A percentile compares a stretch with the other conserved stretches of the same genome.
These are phyloP conservation scores for Amaurobius ferox DNA, from an alignment of 2,888 invertebrate genomes.

Conservation along the genomic window DNA sequence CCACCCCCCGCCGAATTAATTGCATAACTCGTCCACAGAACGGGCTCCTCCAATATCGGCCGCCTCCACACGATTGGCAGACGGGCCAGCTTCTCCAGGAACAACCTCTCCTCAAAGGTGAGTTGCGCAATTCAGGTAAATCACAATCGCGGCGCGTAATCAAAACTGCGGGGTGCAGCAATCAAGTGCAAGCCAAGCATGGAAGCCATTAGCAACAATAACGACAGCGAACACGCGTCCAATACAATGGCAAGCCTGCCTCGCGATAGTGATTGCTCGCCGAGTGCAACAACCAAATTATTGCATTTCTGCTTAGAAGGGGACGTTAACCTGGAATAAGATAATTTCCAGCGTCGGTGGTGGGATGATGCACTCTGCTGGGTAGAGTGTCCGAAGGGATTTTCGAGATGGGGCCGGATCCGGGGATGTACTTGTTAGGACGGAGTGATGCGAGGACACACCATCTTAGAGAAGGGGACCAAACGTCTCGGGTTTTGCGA, in stretches of 20 bases:
- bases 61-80: no score
- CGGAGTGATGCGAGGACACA: no score
- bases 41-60: no score
- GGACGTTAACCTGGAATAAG: slow-evolving; percentile 40
- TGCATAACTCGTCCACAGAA: no score
- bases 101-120: no score
- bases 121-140: slow-evolving; percentile 32
- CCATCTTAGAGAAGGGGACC: no score
- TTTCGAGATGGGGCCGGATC: no score
- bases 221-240: slow-evolving; percentile 45
- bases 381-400: no score
- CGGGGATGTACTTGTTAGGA: no score
- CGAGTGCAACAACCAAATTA: slow-evolving; percentile 58
- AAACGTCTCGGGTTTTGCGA: no score
- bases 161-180: slow-evolving; percentile 23
- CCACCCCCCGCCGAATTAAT: no score
- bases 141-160: slow-evolving; percentile 29
- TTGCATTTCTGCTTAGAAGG: slow-evolving; percentile 14
- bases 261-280: neutral
- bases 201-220: slow-evolving; percentile 34
- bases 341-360: slow-evolving; percentile 26
- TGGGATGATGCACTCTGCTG: neutral
- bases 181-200: slow-evolving; percentile 52
- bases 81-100: no score
- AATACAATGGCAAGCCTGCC: slow-evolving; percentile 30